Conservation (phyloP, 2,797 vertebrate species). For the Coregonus ussuriensis region DNA sequence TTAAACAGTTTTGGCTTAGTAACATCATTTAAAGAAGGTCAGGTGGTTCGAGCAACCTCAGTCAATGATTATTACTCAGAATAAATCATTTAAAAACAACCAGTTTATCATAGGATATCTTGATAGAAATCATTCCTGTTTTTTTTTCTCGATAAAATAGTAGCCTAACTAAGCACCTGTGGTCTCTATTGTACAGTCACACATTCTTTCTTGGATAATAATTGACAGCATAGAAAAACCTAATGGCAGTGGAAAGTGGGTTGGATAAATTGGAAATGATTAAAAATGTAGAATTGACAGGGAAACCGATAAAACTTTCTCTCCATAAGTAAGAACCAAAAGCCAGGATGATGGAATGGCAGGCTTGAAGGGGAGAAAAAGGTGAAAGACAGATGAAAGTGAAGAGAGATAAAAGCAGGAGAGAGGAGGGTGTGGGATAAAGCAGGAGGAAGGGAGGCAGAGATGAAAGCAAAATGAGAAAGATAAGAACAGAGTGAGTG, state of each 20-base stretch:
- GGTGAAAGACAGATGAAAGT: slow-evolving; percentile 90
- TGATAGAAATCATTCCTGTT: background rate
- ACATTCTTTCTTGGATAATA: slow-evolving; percentile 56
- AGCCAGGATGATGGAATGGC: slow-evolving; percentile 83
- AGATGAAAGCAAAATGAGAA: slow-evolving; percentile 90
- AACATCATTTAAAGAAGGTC: slow-evolving; percentile 31
- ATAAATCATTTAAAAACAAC: background rate
- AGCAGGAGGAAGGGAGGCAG: slow-evolving; percentile 85
- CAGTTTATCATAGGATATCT: background rate
- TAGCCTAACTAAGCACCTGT: slow-evolving; percentile 55
- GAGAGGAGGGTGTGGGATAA: slow-evolving; percentile 85
- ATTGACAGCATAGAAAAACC: slow-evolving; percentile 68
- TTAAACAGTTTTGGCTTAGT: slow-evolving; percentile 23
- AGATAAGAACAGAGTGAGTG: slow-evolving; percentile 88
- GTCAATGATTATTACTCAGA: background rate
- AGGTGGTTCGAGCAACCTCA: background rate
- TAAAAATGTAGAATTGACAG: slow-evolving; percentile 82
- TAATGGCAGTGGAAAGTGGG: slow-evolving; percentile 67
- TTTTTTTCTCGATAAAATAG: background rate
- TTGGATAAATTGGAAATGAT: slow-evolving; percentile 77
- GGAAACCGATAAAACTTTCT: slow-evolving; percentile 80
- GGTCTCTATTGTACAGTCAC: slow-evolving; percentile 56
- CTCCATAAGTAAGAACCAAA: slow-evolving; percentile 79
- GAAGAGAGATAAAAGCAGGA: slow-evolving; percentile 85
- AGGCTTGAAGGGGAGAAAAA: slow-evolving; percentile 87